Evolutionary conservation across 2,797 vertebrate genomes (phyloP), one percentile per base, ranked within the genome.

Genomic region (Melopsittacus undulatus): DNA sequence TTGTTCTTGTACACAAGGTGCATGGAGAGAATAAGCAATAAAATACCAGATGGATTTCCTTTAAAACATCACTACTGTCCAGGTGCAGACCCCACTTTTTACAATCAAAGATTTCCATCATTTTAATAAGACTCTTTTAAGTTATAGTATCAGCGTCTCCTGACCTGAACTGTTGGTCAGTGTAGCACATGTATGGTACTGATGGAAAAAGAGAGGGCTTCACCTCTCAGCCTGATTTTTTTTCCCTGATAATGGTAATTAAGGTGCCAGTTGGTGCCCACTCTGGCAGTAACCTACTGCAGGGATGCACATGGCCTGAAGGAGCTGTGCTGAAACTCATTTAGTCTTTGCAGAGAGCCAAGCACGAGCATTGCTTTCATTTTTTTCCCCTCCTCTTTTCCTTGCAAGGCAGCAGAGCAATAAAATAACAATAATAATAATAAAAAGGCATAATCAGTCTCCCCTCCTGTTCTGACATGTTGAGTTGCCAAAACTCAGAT

Each of bases 401-500:
- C 79, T 61, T 74, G 40, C 64, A 70, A 89, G 46, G 67, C 16
- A 94, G 70, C 79, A 72, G 78, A 90, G 81, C 57, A 92, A 69
- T 86, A 86, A 88, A 95, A 89, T 73, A 78, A 70, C 80, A 90
- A 42, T 67, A 93, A 83, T 34, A 72, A 49, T 19, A 88, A 79
- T 20, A 63, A 46, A 76, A 74, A 90, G 34, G 56, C 32, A 70
- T 54, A 91, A 67, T 40, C 36, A 29, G n/a, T 56, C 34, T 92
- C 69, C 51, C 90, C 63, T 93, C 72, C 62, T 59, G 3, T 61
- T 94, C 92, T 81, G 72, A 80, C 86, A 68, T 80, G 89, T 5
- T 95, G 92, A 95, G 91, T 92, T 94, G 96, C 89, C 90, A 97
- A 87, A 90, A 87, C 61, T 73, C 84, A 73, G 92, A 66, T 89